Evolutionary conservation across 2,113 vertebrate species (phyloP), one percentile per base, ranked within the genome.

Genomic region (Sylvicapra grimmia): DNA sequence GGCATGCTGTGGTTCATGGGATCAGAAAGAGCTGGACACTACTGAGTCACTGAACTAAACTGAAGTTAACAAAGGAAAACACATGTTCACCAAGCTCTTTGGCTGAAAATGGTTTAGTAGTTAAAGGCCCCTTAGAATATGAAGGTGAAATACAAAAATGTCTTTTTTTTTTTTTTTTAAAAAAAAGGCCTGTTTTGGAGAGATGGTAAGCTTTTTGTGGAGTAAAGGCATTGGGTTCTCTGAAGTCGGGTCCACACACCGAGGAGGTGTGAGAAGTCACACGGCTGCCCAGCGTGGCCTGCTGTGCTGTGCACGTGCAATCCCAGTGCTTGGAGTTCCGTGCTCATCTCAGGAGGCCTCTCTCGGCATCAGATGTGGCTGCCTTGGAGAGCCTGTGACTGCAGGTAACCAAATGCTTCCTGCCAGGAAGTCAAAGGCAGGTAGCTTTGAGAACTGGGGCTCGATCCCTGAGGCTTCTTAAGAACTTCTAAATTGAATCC

Each of bases 171-270:
- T 40, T 40, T 40, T 40, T n/a, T n/a, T n/a, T n/a, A n/a, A n/a
- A 63, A 83, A 53, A 18, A 83, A 93, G 65, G 12, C 33, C 21
- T 1, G n/a, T 92, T 92, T 75, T 58, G 72, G 61, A 90, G 85
- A 33, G 23, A 19, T 31, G 13, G 49, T 63, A 59, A 25, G 27
- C 14, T 65, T 77, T 84, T 33, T 11, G 33, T 18, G 29, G 83
- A 40, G 54, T 27, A 51, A 63, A 58, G 87, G 21, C 10, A 3
- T n/a, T 86, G 49, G 1, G 3, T 49, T 61, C 27, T 19, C 11
- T 5, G 33, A 8, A 68, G 25, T 56, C 18, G 0, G 0, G 21
- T 40, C 54, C 44, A 6, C n/a, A 13, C 4, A 13, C 44, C 0
- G 11, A 6, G 13, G 36, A 80, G 54, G 54, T 47, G 36, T 59